phyloP scores from a whole-genome alignment of 2,113 vertebrate genomes.

The Lucifuga dentata region DNA sequence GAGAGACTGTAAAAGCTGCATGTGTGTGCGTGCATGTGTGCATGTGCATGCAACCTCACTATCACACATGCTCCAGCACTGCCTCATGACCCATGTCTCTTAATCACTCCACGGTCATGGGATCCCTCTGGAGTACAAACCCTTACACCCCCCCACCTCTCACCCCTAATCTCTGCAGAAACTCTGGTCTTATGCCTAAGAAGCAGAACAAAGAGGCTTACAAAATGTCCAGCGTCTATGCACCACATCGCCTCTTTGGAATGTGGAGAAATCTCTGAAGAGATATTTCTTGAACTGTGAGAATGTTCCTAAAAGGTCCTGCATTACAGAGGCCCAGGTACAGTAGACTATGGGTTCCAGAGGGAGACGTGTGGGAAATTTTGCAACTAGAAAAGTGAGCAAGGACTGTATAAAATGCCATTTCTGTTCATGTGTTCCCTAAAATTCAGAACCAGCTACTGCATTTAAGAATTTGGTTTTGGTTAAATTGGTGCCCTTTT shows the following conservation, averaged over 20 bases:
- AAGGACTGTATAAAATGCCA: neutral
- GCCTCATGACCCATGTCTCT: constrained; percentile 68
- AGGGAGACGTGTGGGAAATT: neutral
- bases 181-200: constrained; percentile 72
- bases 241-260: constrained; percentile 34
- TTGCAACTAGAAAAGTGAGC: neutral
- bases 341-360: neutral
- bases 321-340: neutral
- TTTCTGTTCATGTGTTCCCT: constrained; percentile 6
- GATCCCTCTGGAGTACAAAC: constrained; percentile 45
- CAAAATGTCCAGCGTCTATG: constrained; percentile 18
- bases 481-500: too few species aligned
- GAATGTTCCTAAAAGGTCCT: neutral
- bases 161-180: constrained; percentile 72
- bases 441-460: neutral
- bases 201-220: constrained; percentile 69
- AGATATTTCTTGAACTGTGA: neutral
- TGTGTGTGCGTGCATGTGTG: neutral
- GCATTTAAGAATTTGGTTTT: too few species aligned
- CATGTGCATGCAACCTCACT: neutral
- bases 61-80: constrained; percentile 41
- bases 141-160: neutral
- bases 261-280: constrained; percentile 48
- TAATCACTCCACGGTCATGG: constrained; percentile 70
- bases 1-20: neutral